Evolutionary conservation across 2,797 vertebrate genomes (phyloP).

Genomic region (Melanotaenia trifasciata): DNA sequence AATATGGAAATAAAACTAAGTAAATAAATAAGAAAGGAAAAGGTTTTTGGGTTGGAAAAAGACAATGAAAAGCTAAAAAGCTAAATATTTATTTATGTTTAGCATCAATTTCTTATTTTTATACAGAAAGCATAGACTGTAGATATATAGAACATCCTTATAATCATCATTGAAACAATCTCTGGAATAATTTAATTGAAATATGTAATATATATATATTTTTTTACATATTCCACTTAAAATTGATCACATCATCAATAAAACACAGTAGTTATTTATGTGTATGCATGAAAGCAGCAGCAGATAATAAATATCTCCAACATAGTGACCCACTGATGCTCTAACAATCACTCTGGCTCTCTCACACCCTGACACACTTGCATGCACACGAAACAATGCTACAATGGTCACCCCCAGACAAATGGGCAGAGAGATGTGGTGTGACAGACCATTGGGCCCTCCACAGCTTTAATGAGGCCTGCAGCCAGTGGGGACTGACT

Average conservation of each 20-base stretch:
- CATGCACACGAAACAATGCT: conserved; percentile 11
- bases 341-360: conserved; percentile 38
- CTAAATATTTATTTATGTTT: conserved; percentile 18
- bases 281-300: not conserved
- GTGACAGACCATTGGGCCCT: conserved; percentile 64
- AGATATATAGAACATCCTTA: not conserved
- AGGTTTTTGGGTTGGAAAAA: conserved; percentile 37
- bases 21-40: conserved; percentile 27
- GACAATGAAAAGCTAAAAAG: conserved; percentile 31
- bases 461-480: conserved; percentile 65
- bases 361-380: conserved; percentile 34
- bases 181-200: not conserved
- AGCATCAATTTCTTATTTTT: conserved; percentile 9
- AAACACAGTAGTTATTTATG: too few relatives aligned
- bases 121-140: not conserved
- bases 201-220: not conserved
- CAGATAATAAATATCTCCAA: conserved; percentile 40
- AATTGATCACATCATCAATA: too few relatives aligned
- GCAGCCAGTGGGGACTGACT: conserved; percentile 64
- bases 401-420: conserved; percentile 59
- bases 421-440: conserved; percentile 64
- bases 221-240: not conserved
- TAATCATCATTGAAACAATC: not conserved
- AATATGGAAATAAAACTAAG: conserved; percentile 49
- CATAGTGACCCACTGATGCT: conserved; percentile 64